phyloP scores from a whole-genome alignment of 2,888 invertebrate genomes.

The Acleris sparsana region DNA sequence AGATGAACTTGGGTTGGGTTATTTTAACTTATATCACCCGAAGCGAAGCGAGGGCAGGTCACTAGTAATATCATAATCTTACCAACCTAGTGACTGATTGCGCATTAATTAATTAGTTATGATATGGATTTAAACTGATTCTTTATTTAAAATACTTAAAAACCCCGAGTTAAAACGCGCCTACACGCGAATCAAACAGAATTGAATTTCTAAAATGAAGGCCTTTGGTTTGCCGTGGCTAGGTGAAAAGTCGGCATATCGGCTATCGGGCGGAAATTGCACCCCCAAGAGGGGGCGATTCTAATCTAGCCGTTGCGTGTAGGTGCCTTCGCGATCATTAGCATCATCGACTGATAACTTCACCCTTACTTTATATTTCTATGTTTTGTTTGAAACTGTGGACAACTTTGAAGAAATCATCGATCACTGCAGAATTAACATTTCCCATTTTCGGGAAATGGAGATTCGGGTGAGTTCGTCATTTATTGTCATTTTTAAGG shows the following conservation, averaged over 20 bases:
- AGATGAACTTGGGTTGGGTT: too few relatives aligned
- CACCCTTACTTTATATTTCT: conserved; percentile 48
- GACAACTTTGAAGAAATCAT: conserved; percentile 13
- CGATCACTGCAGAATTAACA: conserved; percentile 5
- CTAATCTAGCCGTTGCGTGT: conserved; percentile 78
- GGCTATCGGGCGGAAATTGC: conserved; percentile 75
- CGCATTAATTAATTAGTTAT: too few relatives aligned
- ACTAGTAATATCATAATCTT: too few relatives aligned
- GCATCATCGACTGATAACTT: conserved; percentile 67
- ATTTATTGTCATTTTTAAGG: too few relatives aligned
- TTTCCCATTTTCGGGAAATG: too few relatives aligned
- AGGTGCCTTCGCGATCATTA: conserved; percentile 63
- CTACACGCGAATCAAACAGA: conserved; percentile 17
- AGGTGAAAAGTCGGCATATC: conserved; percentile 53
- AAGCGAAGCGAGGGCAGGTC: too few relatives aligned
- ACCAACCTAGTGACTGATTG: too few relatives aligned
- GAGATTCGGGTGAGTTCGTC: too few relatives aligned
- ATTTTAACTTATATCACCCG: too few relatives aligned
- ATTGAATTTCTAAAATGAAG: conserved; percentile 24
- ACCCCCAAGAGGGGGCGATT: conserved; percentile 51
- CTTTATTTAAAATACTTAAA: too few relatives aligned
- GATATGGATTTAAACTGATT: too few relatives aligned
- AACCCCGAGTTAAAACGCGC: too few relatives aligned
- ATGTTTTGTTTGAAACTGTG: conserved; percentile 26
- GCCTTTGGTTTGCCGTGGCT: conserved; percentile 20